These are phyloP conservation scores for Sander lucioperca DNA, from an alignment of 2,113 vertebrate species.

Conservation along the genomic window DNA sequence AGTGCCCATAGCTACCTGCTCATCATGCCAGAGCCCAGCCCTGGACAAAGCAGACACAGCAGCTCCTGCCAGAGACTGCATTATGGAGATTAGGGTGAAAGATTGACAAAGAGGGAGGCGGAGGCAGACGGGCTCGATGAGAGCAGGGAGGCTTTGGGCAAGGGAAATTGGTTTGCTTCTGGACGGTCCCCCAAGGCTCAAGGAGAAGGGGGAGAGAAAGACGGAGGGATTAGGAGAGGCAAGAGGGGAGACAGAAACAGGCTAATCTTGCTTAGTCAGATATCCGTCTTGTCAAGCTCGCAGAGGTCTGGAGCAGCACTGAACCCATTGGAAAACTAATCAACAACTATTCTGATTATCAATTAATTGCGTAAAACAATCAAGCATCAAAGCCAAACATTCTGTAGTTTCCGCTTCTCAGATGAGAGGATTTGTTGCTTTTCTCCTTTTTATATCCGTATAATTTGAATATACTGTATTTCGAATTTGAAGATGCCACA, in stretches of 20 bases:
- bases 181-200: slow-evolving; percentile 36
- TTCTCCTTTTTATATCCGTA: background rate
- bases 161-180: slow-evolving; percentile 64
- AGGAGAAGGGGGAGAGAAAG: slow-evolving; percentile 33
- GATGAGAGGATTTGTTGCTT: background rate
- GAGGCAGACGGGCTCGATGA: slow-evolving; percentile 29
- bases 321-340: background rate
- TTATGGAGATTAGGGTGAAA: slow-evolving; percentile 71
- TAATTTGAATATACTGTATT: background rate
- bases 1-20: slow-evolving; percentile 62
- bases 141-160: slow-evolving; percentile 45
- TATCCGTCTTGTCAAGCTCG: background rate
- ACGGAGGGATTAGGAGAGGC: slow-evolving; percentile 23
- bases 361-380: background rate
- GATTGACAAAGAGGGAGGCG: slow-evolving; percentile 62
- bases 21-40: slow-evolving; percentile 49
- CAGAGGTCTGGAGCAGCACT: slow-evolving; percentile 5
- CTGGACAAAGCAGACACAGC: slow-evolving; percentile 57
- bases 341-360: background rate
- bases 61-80: slow-evolving; percentile 67
- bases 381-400: background rate
- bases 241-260: slow-evolving; percentile 4
- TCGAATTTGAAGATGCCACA: background rate
- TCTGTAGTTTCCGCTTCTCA: background rate
- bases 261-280: slow-evolving; percentile 32